Evolutionary conservation across 2,797 vertebrate species (phyloP).

Genomic region (Molossus alvarezi): DNA sequence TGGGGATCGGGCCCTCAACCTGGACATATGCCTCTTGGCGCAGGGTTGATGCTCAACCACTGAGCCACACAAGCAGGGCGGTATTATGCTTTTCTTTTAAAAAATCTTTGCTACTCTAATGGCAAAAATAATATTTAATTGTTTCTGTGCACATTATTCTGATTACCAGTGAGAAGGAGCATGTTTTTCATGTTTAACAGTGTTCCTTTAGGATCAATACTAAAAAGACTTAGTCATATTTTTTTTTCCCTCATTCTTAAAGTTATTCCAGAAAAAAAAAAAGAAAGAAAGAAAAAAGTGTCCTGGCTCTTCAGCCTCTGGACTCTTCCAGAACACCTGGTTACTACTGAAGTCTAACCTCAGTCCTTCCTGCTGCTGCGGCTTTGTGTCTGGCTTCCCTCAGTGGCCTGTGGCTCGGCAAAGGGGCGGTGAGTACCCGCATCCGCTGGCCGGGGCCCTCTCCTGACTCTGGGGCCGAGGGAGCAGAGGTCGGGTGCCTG

Average conservation of each 20-base stretch:
- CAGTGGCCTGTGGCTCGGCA: not conserved
- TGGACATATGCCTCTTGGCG: no score
- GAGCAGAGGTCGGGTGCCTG: not conserved
- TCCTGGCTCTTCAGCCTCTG: not conserved
- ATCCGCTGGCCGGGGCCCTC: not conserved
- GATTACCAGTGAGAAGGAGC: not conserved
- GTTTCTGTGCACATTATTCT: slow-evolving; percentile 31
- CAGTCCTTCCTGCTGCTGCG: not conserved
- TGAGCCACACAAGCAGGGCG: not conserved
- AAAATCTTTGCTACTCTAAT: not conserved
- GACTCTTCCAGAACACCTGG: not conserved
- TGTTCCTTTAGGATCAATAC: not conserved
- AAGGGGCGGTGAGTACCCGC: not conserved
- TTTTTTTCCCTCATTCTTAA: not conserved
- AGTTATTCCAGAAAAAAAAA: not conserved
- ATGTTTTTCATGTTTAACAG: not conserved
- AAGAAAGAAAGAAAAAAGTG: not conserved
- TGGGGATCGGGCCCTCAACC: no score
- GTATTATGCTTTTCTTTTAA: not conserved
- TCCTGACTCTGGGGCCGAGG: not conserved
- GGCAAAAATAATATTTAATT: not conserved
- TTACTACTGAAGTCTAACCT: not conserved
- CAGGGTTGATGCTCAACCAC: no score
- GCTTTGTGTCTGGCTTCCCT: not conserved
- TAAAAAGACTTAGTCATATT: not conserved